These are phyloP conservation scores for Limnodromus scolopaceus DNA, from an alignment of 2,797 vertebrate genomes.

Conservation along the genomic window DNA sequence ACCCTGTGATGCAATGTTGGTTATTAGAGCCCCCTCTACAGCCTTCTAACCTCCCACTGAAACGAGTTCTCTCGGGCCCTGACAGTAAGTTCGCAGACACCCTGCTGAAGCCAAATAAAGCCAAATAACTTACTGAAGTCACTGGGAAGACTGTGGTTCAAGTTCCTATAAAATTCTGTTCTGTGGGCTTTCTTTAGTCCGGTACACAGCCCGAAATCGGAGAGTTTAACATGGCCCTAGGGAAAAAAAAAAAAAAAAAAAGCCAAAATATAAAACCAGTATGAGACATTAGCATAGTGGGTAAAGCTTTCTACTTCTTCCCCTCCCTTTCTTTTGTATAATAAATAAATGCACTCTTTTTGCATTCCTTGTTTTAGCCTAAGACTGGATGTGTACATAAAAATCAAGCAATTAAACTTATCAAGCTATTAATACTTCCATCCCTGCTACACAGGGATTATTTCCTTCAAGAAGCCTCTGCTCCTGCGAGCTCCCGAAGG, in stretches of 20 bases:
- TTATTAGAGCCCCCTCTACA: neutral
- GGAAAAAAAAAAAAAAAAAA: neutral
- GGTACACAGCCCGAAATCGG: constrained; percentile 98
- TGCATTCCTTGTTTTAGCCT: neutral
- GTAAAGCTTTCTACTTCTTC: neutral
- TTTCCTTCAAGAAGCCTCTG: neutral
- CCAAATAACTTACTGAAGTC: constrained; percentile 90
- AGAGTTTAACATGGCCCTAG: constrained; percentile 96
- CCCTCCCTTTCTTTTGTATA: neutral
- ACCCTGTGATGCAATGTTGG: neutral
- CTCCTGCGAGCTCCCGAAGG: neutral
- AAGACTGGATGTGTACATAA: neutral
- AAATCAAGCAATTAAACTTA: neutral
- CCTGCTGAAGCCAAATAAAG: neutral
- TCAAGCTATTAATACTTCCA: neutral
- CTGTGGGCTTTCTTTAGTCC: constrained; percentile 97
- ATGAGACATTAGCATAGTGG: neutral
- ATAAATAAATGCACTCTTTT: neutral
- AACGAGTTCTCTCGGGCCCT: neutral
- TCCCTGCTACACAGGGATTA: neutral
- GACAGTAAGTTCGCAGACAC: neutral
- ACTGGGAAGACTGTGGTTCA: constrained; percentile 96
- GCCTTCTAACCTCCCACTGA: neutral
- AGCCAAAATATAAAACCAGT: neutral
- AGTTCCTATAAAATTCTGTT: constrained; percentile 96